Conservation (phyloP, 2,888 invertebrate species). For the Sarcophaga carnaria region DNA sequence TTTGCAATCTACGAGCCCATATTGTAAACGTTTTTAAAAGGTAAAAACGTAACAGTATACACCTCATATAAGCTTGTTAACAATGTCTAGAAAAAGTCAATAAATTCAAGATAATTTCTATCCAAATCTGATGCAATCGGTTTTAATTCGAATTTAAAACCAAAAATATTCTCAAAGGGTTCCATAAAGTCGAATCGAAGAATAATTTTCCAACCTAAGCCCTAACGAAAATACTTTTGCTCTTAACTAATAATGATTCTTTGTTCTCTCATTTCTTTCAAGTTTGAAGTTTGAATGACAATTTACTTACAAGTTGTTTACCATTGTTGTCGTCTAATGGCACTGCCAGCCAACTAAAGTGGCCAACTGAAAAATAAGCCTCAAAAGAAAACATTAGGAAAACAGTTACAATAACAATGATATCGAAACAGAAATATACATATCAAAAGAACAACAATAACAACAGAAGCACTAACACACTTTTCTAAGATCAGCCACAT, state of each 20-base stretch:
- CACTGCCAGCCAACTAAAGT: constrained; percentile 54
- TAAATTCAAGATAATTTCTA: no score
- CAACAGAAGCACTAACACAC: not conserved
- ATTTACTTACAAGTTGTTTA: constrained; percentile 63
- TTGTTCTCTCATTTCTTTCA: not conserved
- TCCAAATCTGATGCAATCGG: no score
- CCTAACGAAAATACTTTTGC: not conserved
- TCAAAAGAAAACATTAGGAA: constrained; percentile 31
- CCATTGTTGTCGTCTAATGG: constrained; percentile 52
- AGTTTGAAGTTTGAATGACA: constrained; percentile 69
- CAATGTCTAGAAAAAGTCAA: no score
- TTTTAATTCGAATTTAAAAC: no score
- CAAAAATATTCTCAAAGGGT: no score
- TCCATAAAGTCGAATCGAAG: no score
- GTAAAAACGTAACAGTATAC: no score
- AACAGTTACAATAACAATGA: constrained; percentile 58
- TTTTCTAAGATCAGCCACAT: constrained; percentile 7
- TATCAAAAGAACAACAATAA: constrained; percentile 60
- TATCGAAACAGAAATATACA: constrained; percentile 44
- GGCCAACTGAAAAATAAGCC: constrained; percentile 58
- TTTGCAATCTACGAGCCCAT: no score
- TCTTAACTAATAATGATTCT: not conserved
- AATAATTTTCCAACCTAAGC: not conserved
- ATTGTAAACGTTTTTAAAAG: no score
- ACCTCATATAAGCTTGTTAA: no score